Percentiles rank a stretch among this genome's conserved stretches.
Conservation (phyloP, 2,888 invertebrate genomes). For the Minunthozetes semirufus region DNA sequence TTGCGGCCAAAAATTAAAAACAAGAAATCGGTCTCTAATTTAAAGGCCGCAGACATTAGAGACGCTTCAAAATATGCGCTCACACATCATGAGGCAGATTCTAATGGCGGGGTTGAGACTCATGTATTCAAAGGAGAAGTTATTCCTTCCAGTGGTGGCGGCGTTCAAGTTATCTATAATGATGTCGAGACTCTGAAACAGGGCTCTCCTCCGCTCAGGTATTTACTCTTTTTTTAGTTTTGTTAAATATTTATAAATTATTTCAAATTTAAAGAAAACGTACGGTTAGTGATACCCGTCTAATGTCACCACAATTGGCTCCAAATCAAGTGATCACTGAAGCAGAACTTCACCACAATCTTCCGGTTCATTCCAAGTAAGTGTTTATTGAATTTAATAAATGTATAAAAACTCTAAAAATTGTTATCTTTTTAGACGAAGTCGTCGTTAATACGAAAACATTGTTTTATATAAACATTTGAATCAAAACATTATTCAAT, state of each 20-base stretch:
- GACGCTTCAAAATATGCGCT: conserved; percentile 77
- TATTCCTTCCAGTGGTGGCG: conserved; percentile 85
- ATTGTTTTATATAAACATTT: neutral
- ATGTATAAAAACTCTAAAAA: neutral
- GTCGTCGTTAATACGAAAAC: neutral
- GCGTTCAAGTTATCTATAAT: conserved; percentile 86
- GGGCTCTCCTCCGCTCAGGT: conserved; percentile 38
- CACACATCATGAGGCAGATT: conserved; percentile 83
- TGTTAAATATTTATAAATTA: neutral
- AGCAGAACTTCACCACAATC: neutral
- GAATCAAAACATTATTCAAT: neutral
- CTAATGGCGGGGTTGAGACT: conserved; percentile 86
- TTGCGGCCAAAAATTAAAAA: conserved; percentile 71
- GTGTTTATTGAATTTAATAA: neutral
- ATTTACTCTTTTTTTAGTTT: neutral
- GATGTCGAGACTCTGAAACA: conserved; percentile 85
- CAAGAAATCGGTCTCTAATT: conserved; percentile 68
- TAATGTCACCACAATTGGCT: neutral
- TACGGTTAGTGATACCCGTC: neutral
- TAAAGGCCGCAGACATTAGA: conserved; percentile 66
- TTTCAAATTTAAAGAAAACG: conserved; percentile 19
- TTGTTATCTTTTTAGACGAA: conserved; percentile 16
- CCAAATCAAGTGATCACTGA: conserved; percentile 11
- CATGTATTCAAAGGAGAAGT: conserved; percentile 90
- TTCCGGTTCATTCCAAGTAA: too few species aligned